Conservation (phyloP, 2,113 vertebrate species). For the Callopanchax toddi region DNA sequence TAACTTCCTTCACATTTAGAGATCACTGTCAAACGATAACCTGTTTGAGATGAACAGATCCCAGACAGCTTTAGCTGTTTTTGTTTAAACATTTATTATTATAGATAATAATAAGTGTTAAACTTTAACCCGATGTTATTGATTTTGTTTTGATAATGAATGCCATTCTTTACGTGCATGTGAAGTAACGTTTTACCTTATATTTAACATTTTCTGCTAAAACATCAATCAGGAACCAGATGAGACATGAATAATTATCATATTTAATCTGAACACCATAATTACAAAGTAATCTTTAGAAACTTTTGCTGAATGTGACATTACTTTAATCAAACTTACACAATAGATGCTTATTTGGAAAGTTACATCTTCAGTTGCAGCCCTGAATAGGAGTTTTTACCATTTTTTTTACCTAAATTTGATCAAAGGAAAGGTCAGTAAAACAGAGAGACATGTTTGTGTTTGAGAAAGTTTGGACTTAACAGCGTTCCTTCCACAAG, state of each 20-base stretch:
- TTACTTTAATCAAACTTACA: no score
- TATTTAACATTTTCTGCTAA: no score
- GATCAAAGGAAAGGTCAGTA: neutral
- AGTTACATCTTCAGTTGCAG: neutral
- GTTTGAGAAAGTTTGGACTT: slow-evolving; percentile 9
- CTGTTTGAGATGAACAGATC: slow-evolving; percentile 5
- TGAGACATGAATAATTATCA: no score
- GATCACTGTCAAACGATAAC: slow-evolving; percentile 9
- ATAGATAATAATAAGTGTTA: neutral
- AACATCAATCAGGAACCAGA: no score
- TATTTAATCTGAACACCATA: no score
- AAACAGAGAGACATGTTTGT: neutral
- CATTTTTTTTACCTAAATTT: neutral
- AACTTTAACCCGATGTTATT: neutral
- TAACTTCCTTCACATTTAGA: slow-evolving; percentile 2
- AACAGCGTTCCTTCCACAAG: neutral
- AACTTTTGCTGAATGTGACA: no score
- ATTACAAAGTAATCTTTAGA: no score
- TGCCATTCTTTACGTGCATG: no score
- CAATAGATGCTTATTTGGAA: no score
- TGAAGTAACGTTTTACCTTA: no score
- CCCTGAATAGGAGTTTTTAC: neutral
- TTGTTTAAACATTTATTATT: slow-evolving; percentile 7
- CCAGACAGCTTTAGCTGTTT: neutral
- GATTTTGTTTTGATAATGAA: no score